A percentile compares a stretch with the other conserved stretches of the same genome.
Evolutionary conservation across 2,797 vertebrate species (phyloP).

Genomic region (Hypotaenidia philippensis): DNA sequence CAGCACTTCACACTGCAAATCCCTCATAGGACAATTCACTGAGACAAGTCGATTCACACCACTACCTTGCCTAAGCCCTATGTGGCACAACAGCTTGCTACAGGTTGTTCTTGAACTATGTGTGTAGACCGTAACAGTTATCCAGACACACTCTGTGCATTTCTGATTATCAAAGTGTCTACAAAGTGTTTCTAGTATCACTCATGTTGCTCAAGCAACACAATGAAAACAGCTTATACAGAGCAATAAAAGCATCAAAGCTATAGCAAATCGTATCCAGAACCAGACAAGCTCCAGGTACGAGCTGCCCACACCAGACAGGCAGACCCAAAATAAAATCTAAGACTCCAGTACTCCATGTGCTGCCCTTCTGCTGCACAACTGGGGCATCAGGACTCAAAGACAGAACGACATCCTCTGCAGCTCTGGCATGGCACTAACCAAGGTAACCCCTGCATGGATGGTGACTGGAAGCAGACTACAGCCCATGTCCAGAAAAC

Average conservation of each 20-base stretch:
- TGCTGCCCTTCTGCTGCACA: not conserved
- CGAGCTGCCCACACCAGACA: not conserved
- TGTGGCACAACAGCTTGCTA: not conserved
- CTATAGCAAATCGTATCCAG: not conserved
- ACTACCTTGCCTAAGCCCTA: not conserved
- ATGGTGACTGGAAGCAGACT: not conserved
- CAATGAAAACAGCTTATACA: not conserved
- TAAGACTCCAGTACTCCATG: not conserved
- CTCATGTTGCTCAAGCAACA: not conserved
- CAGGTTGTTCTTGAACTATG: not conserved
- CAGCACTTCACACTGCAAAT: not conserved
- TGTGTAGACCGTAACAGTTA: fast-evolving
- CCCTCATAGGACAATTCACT: not conserved
- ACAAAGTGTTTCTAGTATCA: not conserved
- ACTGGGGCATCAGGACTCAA: not conserved
- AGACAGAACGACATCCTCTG: not conserved
- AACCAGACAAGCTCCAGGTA: not conserved
- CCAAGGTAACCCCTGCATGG: fast-evolving
- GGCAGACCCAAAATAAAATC: not conserved
- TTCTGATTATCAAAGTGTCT: not conserved
- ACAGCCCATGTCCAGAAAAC: not conserved
- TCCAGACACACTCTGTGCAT: not conserved
- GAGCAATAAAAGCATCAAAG: not conserved
- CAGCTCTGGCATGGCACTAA: not conserved
- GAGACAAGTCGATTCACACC: not conserved